These are phyloP conservation scores for Diploscapter pachys DNA, from an alignment of 1,140 invertebrate species.

Conservation along the genomic window DNA sequence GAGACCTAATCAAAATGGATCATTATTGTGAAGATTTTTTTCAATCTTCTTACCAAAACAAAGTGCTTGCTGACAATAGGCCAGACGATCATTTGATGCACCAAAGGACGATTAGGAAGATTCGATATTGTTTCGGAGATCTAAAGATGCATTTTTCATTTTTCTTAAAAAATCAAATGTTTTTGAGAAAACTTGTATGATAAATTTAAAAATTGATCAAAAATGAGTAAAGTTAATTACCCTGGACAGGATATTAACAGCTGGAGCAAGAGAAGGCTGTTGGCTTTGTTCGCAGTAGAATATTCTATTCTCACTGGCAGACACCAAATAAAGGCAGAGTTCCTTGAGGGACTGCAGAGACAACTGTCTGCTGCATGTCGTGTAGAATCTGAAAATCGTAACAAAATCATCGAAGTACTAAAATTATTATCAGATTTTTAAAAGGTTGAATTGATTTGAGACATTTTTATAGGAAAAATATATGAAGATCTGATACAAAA, in stretches of 20 bases:
- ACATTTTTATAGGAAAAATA: neutral
- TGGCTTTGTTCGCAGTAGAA: slow-evolving; percentile 19
- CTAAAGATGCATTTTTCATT: slow-evolving; percentile 1
- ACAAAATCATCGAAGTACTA: no score
- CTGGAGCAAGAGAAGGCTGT: slow-evolving; percentile 21
- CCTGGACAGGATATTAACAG: slow-evolving; percentile 21
- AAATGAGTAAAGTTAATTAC: neutral
- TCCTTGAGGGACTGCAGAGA: slow-evolving; percentile 21
- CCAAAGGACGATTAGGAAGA: slow-evolving; percentile 25
- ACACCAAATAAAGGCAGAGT: slow-evolving; percentile 16
- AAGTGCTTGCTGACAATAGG: slow-evolving; percentile 25
- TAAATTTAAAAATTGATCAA: no score
- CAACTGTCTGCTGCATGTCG: slow-evolving; percentile 12
- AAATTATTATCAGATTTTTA: no score
- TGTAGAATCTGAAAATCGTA: slow-evolving; percentile 23
- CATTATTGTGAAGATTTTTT: neutral
- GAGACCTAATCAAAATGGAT: neutral
- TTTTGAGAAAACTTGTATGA: no score
- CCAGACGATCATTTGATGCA: slow-evolving; percentile 36
- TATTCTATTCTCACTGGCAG: slow-evolving; percentile 26
- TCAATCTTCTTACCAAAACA: slow-evolving; percentile 5
- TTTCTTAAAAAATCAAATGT: no score
- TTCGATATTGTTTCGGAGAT: slow-evolving; percentile 28
- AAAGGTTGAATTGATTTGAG: neutral
- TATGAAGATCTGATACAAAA: no score